Percentiles rank a stretch among this genome's conserved stretches.
phyloP scores from a whole-genome alignment of 2,888 invertebrate species.

The Hyppa rectilinea region DNA sequence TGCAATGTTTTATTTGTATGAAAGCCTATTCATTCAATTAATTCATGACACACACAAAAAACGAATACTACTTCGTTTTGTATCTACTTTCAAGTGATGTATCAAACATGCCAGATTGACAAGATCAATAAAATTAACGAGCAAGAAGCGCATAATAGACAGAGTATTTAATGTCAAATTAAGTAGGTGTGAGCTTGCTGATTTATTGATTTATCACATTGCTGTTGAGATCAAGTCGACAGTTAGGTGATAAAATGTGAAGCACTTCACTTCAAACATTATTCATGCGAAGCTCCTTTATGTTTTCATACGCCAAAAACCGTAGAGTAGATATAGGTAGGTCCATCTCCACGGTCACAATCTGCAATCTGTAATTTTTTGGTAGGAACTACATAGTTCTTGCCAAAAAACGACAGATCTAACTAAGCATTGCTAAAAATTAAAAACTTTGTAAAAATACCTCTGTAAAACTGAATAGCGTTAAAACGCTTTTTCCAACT shows the following conservation, averaged over 20 bases:
- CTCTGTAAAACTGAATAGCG: not conserved
- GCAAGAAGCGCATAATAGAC: conserved; percentile 2
- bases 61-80: too few relatives aligned
- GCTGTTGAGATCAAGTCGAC: conserved; percentile 18
- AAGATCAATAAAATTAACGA: conserved; percentile 15
- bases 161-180: conserved; percentile 25
- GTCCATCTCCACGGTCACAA: too few relatives aligned
- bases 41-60: too few relatives aligned
- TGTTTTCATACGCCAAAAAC: not conserved
- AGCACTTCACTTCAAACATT: conserved; percentile 35
- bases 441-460: conserved; percentile 1
- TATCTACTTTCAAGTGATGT: not conserved
- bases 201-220: conserved; percentile 42
- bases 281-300: conserved; percentile 10
- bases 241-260: conserved; percentile 42
- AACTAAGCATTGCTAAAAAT: not conserved
- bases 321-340: not conserved
- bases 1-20: conserved; percentile 10
- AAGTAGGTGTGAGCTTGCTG: conserved; percentile 20
- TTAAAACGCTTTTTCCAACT: conserved; percentile 20
- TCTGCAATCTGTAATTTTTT: too few relatives aligned
- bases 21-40: conserved; percentile 13
- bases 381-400: too few relatives aligned
- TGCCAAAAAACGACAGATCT: not conserved
- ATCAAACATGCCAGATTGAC: conserved; percentile 8